Percentiles rank a stretch among this genome's conserved stretches.
Conservation (phyloP, 2,888 invertebrate species). For the Thera britannica region DNA sequence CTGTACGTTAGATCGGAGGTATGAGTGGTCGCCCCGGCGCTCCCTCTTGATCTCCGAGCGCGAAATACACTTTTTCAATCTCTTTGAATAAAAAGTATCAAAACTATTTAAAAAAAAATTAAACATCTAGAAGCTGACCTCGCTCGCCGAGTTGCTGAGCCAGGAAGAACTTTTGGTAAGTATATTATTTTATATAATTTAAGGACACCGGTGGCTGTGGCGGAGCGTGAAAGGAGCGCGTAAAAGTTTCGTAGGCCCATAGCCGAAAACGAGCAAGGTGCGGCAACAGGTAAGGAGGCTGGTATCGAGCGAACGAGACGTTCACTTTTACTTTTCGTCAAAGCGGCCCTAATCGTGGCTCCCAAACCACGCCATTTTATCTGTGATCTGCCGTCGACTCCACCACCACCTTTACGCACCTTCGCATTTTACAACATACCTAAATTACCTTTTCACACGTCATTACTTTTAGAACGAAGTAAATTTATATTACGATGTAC, state of each 20-base stretch:
- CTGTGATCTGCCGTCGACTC: conserved; percentile 32
- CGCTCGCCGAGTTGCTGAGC: conserved; percentile 11
- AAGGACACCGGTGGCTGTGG: conserved; percentile 37
- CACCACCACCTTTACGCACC: conserved; percentile 15
- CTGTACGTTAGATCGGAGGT: conserved; percentile 47
- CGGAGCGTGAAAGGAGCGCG: conserved; percentile 55
- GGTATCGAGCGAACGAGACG: conserved; percentile 68
- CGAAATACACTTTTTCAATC: conserved; percentile 59
- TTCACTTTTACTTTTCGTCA: conserved; percentile 67
- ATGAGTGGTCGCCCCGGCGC: conserved; percentile 54
- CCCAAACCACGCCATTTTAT: conserved; percentile 69
- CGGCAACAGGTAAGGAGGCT: conserved; percentile 70
- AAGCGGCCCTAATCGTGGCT: conserved; percentile 61
- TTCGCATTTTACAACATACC: conserved; percentile 30
- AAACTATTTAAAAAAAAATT: conserved; percentile 51
- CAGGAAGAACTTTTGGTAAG: conserved; percentile 63
- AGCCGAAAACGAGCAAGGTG: conserved; percentile 59
- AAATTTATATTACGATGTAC: conserved; percentile 4
- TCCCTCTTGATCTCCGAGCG: conserved; percentile 34
- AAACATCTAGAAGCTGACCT: conserved; percentile 11
- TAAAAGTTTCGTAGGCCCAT: conserved; percentile 64
- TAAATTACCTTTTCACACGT: conserved; percentile 38
- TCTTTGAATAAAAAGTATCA: conserved; percentile 49
- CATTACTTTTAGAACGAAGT: conserved; percentile 21
- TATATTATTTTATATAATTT: conserved; percentile 43